A percentile compares a stretch with the other conserved stretches of the same genome.
Conservation (phyloP, 2,113 vertebrate genomes). For the Poeciliopsis retropinna region DNA sequence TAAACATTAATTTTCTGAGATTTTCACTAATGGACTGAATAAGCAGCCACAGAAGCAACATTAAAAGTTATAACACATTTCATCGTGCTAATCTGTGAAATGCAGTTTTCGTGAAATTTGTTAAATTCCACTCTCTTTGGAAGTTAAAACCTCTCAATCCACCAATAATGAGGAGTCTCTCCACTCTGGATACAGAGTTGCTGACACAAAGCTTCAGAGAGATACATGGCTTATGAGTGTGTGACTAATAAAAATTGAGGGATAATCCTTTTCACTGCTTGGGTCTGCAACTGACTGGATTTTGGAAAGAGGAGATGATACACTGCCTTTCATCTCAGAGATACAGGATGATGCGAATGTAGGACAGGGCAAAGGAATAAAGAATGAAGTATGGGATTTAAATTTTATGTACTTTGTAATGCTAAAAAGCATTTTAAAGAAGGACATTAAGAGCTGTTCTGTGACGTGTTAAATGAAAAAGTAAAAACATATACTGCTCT, state of each 20-base stretch:
- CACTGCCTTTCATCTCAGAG: slow-evolving; percentile 54
- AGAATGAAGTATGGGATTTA: slow-evolving; percentile 21
- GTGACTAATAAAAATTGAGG: slow-evolving; percentile 77
- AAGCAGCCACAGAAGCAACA: slow-evolving; percentile 3
- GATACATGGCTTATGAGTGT: slow-evolving; percentile 74
- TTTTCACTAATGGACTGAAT: slow-evolving; percentile 38
- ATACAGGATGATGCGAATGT: slow-evolving; percentile 37
- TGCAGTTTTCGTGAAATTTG: slow-evolving; percentile 38
- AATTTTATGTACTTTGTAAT: slow-evolving; percentile 23
- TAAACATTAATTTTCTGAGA: not conserved
- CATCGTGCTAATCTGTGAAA: slow-evolving; percentile 43
- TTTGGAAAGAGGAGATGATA: slow-evolving; percentile 53
- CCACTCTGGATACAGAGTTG: slow-evolving; percentile 60
- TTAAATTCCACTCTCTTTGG: slow-evolving; percentile 34
- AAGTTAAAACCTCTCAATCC: slow-evolving; percentile 69
- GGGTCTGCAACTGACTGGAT: slow-evolving; percentile 69
- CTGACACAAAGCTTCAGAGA: slow-evolving; percentile 76
- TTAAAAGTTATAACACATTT: slow-evolving; percentile 28
- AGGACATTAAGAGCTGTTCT: not conserved
- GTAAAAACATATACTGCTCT: not conserved
- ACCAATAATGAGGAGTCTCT: slow-evolving; percentile 68
- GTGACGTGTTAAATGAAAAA: not conserved
- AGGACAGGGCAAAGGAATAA: slow-evolving; percentile 43
- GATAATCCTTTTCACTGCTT: slow-evolving; percentile 75
- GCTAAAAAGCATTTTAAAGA: slow-evolving; percentile 43